Evolutionary conservation across 2,888 invertebrate genomes (phyloP).

Genomic region (Lithosia quadra): DNA sequence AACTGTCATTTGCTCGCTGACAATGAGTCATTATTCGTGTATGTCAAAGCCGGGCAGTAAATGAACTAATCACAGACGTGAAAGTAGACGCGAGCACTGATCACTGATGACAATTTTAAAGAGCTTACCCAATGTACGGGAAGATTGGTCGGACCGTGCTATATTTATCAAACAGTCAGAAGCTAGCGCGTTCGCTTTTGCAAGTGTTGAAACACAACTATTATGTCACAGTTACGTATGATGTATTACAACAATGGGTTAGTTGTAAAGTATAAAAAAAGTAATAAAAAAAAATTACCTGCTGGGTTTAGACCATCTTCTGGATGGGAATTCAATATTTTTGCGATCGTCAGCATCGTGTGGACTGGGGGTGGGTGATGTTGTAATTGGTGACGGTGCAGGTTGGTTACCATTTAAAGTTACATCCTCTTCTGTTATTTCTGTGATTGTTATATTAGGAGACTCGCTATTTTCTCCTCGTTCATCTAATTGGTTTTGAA

Average conservation of each 20-base stretch:
- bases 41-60: conserved; percentile 74
- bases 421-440: conserved; percentile 78
- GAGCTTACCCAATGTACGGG: conserved; percentile 83
- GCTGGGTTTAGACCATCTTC: conserved; percentile 83
- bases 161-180: conserved; percentile 82
- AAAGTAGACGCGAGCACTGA: conserved; percentile 85
- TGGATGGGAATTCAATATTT: conserved; percentile 63
- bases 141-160: conserved; percentile 77
- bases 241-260: conserved; percentile 47
- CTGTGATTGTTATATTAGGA: conserved; percentile 83
- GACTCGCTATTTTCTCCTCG: conserved; percentile 70
- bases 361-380: conserved; percentile 80
- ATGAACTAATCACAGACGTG: conserved; percentile 82
- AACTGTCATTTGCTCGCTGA: conserved; percentile 59
- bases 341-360: conserved; percentile 64
- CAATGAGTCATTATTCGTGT: conserved; percentile 72
- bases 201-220: conserved; percentile 73
- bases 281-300: conserved; percentile 68
- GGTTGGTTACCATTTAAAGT: conserved; percentile 66
- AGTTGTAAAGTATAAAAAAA: conserved; percentile 45
- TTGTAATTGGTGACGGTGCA: conserved; percentile 72
- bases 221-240: conserved; percentile 78
- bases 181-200: conserved; percentile 83
- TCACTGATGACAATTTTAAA: conserved; percentile 85
- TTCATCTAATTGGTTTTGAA: conserved; percentile 78